These are phyloP conservation scores for Apamea anceps DNA, from an alignment of 2,888 invertebrate genomes.

Conservation along the genomic window DNA sequence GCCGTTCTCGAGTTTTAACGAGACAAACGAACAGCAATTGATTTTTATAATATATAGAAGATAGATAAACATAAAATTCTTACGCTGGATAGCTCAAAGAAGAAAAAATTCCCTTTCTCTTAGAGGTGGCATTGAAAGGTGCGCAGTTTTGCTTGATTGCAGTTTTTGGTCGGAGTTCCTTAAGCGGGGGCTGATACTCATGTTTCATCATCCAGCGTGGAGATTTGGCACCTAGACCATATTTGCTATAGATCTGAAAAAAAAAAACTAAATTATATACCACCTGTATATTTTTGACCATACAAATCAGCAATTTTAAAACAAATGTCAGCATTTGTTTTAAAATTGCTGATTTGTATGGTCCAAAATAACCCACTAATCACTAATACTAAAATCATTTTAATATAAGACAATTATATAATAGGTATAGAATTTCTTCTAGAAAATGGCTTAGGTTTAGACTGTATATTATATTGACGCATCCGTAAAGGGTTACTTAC, in stretches of 20 bases:
- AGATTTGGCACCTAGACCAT: slow-evolving; percentile 79
- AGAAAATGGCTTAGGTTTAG: background rate
- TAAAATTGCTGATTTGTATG: background rate
- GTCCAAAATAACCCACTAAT: background rate
- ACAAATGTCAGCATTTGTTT: no score
- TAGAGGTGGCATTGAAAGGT: slow-evolving; percentile 84
- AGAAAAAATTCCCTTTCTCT: slow-evolving; percentile 79
- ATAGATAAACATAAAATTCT: no score
- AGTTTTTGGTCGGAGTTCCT: slow-evolving; percentile 68
- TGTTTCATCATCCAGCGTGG: slow-evolving; percentile 81
- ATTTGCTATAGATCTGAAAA: slow-evolving; percentile 81
- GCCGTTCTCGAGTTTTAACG: no score
- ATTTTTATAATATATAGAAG: no score
- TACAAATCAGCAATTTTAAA: no score
- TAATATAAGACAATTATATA: background rate
- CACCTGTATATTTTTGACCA: no score
- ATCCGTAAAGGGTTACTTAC: background rate
- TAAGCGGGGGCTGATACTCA: slow-evolving; percentile 85
- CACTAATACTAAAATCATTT: background rate
- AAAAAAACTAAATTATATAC: no score
- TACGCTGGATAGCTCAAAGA: slow-evolving; percentile 81
- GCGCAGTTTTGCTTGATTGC: slow-evolving; percentile 80
- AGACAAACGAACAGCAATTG: no score
- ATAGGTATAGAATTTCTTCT: background rate
- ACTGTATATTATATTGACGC: background rate